These are phyloP conservation scores for Rhinichthys klamathensis DNA, from an alignment of 2,113 vertebrate species.

Conservation along the genomic window DNA sequence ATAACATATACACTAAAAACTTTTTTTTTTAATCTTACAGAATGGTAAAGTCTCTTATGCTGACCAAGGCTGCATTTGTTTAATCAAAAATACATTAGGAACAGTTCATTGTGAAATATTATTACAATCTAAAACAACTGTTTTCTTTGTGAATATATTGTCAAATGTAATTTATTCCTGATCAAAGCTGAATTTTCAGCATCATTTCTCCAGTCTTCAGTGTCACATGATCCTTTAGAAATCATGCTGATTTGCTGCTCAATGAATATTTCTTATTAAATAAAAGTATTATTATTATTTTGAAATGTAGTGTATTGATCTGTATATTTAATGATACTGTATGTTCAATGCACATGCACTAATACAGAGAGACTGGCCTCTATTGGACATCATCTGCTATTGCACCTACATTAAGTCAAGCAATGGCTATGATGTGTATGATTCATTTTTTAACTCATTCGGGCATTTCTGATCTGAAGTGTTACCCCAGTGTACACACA, in stretches of 20 bases:
- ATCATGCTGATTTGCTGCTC: no score
- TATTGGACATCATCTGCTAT: conserved; percentile 53
- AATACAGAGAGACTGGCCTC: conserved; percentile 52
- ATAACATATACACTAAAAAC: background rate
- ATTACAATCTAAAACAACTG: background rate
- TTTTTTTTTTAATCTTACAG: no score
- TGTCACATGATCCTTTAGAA: no score
- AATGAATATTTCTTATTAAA: no score
- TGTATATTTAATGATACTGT: background rate
- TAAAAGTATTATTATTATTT: background rate
- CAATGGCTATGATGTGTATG: background rate
- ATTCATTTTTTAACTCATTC: background rate
- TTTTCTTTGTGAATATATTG: background rate
- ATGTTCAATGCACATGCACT: background rate
- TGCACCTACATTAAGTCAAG: conserved; percentile 28
- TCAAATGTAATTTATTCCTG: background rate
- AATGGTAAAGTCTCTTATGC: background rate
- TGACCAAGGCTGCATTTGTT: background rate
- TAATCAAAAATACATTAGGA: background rate
- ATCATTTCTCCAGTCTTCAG: no score
- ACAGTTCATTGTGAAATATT: background rate
- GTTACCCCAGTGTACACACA: background rate
- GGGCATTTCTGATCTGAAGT: background rate
- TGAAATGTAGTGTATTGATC: background rate
- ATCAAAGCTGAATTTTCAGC: background rate